Conservation (phyloP, 2,113 vertebrate species). For the Asarcornis scutulata region DNA sequence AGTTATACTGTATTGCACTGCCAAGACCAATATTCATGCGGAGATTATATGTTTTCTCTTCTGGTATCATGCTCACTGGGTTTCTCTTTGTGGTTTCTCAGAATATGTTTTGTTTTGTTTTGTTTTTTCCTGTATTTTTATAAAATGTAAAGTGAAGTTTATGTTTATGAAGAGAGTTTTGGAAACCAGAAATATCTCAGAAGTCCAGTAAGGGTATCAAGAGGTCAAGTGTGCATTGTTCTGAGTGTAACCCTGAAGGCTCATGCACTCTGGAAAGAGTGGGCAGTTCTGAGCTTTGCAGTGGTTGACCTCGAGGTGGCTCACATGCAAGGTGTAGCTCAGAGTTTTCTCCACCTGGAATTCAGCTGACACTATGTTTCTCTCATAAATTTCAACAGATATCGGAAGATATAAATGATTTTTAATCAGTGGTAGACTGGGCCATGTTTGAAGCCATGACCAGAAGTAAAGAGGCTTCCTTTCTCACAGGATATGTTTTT, state of each 20-base stretch:
- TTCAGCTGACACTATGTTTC: background rate
- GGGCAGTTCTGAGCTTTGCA: background rate
- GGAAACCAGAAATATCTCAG: conserved; percentile 31
- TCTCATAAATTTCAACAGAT: background rate
- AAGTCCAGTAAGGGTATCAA: conserved; percentile 2
- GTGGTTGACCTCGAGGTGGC: background rate
- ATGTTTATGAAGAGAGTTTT: conserved; percentile 36
- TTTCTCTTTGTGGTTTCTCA: conserved; percentile 26
- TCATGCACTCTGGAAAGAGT: background rate
- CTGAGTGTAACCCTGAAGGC: background rate
- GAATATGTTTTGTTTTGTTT: background rate
- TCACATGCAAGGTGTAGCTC: background rate
- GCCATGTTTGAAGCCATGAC: background rate
- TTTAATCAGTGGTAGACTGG: background rate
- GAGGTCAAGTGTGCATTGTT: background rate
- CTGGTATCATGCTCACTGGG: background rate
- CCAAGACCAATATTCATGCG: conserved; percentile 58
- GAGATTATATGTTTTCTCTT: conserved; percentile 46
- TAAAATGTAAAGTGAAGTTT: conserved; percentile 48
- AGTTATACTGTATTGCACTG: background rate
- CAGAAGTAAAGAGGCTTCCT: background rate
- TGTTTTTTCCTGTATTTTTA: conserved; percentile 4
- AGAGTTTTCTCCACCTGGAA: background rate
- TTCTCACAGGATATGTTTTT: background rate
- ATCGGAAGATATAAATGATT: background rate